phyloP scores from a whole-genome alignment of 2,797 vertebrate species.

The Trachops cirrhosus region DNA sequence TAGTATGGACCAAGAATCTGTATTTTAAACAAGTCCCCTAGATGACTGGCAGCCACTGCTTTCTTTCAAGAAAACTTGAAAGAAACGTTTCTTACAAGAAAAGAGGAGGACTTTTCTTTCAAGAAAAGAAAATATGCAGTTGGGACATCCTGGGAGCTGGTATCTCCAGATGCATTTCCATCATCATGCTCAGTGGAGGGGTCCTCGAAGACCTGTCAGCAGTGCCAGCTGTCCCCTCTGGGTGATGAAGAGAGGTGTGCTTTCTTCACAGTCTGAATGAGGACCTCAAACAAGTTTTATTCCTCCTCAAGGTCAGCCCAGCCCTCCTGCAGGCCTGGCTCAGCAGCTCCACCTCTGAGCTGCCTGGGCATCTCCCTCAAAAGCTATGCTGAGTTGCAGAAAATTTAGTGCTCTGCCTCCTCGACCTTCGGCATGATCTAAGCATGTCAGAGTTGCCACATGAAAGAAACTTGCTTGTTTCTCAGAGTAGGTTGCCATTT shows the following conservation, averaged over 20 bases:
- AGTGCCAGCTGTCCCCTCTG: background rate
- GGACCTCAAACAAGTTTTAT: background rate
- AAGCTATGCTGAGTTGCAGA: conserved; percentile 50
- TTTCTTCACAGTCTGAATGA: background rate
- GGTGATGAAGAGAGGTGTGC: background rate
- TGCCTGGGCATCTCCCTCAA: conserved; percentile 25
- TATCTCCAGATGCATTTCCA: background rate
- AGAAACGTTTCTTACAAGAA: background rate
- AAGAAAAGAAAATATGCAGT: background rate
- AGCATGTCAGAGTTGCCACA: conserved; percentile 60
- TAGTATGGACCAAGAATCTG: background rate
- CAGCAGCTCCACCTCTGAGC: background rate
- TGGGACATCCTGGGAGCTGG: background rate
- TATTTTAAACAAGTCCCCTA: background rate
- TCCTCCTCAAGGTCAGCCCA: background rate
- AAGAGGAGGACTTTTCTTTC: background rate
- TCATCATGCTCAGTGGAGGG: background rate
- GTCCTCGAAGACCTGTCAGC: background rate
- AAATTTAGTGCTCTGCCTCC: background rate
- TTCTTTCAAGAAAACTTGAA: background rate
- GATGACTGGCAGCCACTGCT: background rate
- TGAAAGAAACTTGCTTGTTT: conserved; percentile 65
- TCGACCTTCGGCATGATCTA: background rate
- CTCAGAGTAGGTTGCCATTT: conserved; percentile 55
- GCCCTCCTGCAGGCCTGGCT: background rate